A percentile compares a stretch with the other conserved stretches of the same genome.
Evolutionary conservation across 2,888 invertebrate genomes (phyloP).

Genomic region (Habrosyne pyritoides): DNA sequence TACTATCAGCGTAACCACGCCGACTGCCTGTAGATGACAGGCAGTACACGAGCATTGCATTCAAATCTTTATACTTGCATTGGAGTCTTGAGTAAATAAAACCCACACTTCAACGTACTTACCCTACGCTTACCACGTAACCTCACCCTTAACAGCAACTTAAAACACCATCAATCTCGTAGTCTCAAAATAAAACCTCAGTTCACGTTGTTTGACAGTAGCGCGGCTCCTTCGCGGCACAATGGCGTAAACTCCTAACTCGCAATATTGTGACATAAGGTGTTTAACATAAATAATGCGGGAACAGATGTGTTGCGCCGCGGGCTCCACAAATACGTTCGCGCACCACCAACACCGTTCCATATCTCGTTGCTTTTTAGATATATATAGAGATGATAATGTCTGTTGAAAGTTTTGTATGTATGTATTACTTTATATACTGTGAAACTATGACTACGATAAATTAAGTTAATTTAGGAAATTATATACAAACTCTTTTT

Average conservation of each 20-base stretch:
- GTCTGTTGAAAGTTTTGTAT: too few species aligned
- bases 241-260: slow-evolving; percentile 71
- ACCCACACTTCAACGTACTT: background rate
- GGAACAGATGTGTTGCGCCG: slow-evolving; percentile 79
- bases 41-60: too few species aligned
- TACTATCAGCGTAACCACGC: too few species aligned
- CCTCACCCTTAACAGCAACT: background rate
- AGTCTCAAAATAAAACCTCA: slow-evolving; percentile 69
- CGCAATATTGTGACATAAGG: slow-evolving; percentile 83
- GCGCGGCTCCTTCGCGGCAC: slow-evolving; percentile 47
- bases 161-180: background rate
- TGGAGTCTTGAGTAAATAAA: too few species aligned
- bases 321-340: slow-evolving; percentile 77
- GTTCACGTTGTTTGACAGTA: slow-evolving; percentile 39
- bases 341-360: slow-evolving; percentile 49
- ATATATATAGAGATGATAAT: slow-evolving; percentile 54
- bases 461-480: too few species aligned
- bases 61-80: too few species aligned
- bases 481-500: too few species aligned
- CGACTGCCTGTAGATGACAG: too few species aligned
- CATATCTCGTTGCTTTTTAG: slow-evolving; percentile 57
- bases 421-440: too few species aligned
- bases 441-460: too few species aligned
- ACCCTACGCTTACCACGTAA: background rate
- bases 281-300: slow-evolving; percentile 83